Conservation (phyloP, 2,113 vertebrate genomes). For the Euleptes europaea region DNA sequence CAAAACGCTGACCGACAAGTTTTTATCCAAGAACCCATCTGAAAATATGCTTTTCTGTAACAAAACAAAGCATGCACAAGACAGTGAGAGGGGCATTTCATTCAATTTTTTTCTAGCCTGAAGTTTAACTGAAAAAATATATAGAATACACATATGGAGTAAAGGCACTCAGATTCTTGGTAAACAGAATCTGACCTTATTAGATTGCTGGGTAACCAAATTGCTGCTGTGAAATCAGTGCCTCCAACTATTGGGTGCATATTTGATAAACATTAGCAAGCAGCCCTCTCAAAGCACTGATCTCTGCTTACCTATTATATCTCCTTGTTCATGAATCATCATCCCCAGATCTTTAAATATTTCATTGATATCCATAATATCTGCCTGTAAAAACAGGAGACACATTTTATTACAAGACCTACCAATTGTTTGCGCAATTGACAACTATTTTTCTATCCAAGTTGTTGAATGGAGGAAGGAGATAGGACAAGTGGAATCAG, state of each 20-base stretch:
- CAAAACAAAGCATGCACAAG: neutral
- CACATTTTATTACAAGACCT: slow-evolving; percentile 11
- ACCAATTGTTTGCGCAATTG: neutral
- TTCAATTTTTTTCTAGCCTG: neutral
- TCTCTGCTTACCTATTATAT: slow-evolving; percentile 89
- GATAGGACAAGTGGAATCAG: neutral
- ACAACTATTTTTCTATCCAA: neutral
- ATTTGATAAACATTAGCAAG: neutral
- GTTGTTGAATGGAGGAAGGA: neutral
- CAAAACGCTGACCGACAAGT: neutral
- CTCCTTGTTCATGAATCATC: slow-evolving; percentile 98
- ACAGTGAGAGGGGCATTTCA: no score
- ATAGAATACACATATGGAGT: neutral
- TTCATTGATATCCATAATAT: slow-evolving; percentile 96
- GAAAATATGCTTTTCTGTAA: neutral
- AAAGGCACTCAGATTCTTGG: neutral
- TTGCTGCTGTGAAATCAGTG: neutral
- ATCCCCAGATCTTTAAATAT: slow-evolving; percentile 97
- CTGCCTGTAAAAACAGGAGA: slow-evolving; percentile 77
- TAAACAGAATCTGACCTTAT: neutral
- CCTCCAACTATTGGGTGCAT: neutral
- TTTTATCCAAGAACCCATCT: neutral
- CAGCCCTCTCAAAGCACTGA: neutral
- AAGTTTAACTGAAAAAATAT: neutral
- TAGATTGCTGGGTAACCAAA: neutral